phyloP scores from a whole-genome alignment of 2,113 vertebrate genomes.

The Crotalus tigris region DNA sequence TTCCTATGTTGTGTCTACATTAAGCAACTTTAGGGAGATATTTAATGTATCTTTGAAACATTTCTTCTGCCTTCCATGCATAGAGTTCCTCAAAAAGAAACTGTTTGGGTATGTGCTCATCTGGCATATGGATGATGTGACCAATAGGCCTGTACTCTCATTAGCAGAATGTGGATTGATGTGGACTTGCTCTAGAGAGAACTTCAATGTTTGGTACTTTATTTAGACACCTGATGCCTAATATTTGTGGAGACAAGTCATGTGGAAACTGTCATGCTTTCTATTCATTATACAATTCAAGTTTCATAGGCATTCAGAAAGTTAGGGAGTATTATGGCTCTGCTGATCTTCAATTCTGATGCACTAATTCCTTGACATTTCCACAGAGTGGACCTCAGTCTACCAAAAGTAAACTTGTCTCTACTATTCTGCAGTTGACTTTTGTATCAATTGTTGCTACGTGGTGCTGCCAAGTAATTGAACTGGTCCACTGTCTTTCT shows the following conservation, averaged over 20 bases:
- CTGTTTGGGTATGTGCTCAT: neutral
- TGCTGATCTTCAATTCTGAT: neutral
- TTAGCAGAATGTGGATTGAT: neutral
- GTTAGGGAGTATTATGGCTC: neutral
- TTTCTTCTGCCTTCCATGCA: neutral
- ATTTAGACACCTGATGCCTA: neutral
- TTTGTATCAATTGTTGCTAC: neutral
- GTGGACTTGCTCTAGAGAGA: neutral
- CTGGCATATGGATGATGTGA: neutral
- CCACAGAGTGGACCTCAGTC: neutral
- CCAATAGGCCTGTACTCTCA: neutral
- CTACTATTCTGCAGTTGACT: neutral
- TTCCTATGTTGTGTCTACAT: neutral
- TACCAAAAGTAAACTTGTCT: neutral
- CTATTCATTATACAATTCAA: neutral
- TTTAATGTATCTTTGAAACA: neutral
- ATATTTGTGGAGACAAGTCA: neutral
- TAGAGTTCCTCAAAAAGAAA: neutral
- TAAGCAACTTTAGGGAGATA: neutral
- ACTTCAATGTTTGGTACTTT: neutral
- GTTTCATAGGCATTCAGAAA: neutral
- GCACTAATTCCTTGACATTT: neutral
- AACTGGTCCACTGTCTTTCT: neutral
- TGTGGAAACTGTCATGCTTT: neutral
- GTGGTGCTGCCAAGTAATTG: neutral